These are phyloP conservation scores for Rhynchophorus ferrugineus DNA, from an alignment of 1,140 invertebrate genomes.

Conservation along the genomic window DNA sequence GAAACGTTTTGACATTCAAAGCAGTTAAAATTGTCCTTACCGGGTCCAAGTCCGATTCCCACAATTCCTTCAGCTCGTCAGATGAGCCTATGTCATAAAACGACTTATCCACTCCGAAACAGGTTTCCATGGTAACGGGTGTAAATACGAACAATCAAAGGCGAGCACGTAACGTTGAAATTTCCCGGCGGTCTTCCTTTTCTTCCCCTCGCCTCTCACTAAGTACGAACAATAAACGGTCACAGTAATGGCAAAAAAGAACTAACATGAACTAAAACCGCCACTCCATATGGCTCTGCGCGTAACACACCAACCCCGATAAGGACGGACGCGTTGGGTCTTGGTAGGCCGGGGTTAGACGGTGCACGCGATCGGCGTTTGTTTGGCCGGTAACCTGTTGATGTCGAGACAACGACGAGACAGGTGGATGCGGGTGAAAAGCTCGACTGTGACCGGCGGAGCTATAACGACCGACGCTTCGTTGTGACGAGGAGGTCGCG, in stretches of 20 bases:
- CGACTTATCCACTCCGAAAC: constrained; percentile 31
- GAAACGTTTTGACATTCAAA: too few relatives aligned
- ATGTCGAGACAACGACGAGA: constrained; percentile 6
- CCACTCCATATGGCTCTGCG: too few relatives aligned
- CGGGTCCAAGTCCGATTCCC: constrained; percentile 70
- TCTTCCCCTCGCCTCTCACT: too few relatives aligned
- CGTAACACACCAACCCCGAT: too few relatives aligned
- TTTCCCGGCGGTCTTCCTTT: too few relatives aligned
- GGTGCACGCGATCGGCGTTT: not conserved
- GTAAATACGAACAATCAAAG: constrained; percentile 1
- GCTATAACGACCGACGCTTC: not conserved
- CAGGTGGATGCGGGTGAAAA: constrained; percentile 12
- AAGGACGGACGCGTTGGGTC: too few relatives aligned
- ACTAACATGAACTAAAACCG: too few relatives aligned
- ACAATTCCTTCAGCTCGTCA: constrained; percentile 62
- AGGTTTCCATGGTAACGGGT: constrained; percentile 27
- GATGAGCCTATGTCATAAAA: constrained; percentile 46
- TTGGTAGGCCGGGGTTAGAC: not conserved
- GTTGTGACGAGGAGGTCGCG: not conserved
- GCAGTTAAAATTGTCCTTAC: too few relatives aligned
- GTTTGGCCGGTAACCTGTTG: constrained; percentile 23
- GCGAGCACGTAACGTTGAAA: not conserved
- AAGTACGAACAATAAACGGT: not conserved
- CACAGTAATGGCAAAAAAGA: not conserved
- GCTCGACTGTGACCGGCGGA: not conserved